Evolutionary conservation across 2,113 vertebrate species (phyloP).

Genomic region (Pomatostomus ruficeps): DNA sequence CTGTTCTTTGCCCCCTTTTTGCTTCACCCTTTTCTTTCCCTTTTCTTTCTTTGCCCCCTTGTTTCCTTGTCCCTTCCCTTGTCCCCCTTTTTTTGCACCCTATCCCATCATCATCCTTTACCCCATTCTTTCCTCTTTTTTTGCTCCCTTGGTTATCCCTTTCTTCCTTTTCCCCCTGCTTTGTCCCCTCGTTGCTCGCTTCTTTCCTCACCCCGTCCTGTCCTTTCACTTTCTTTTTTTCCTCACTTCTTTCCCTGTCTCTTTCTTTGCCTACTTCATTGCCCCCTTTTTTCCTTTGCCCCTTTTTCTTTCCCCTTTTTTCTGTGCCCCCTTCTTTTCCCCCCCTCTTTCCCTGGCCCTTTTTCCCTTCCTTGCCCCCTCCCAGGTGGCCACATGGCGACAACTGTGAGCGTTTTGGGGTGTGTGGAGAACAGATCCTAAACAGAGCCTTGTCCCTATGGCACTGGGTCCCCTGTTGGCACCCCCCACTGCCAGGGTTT

Average conservation of each 20-base stretch:
- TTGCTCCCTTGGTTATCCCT: background rate
- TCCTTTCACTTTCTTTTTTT: background rate
- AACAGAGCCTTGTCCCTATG: accelerated
- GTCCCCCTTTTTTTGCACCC: background rate
- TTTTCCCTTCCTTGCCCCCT: too few relatives aligned
- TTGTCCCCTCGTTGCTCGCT: background rate
- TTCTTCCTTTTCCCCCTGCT: background rate
- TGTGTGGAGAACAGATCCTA: background rate
- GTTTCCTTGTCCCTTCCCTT: background rate
- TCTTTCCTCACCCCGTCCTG: background rate
- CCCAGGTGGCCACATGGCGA: background rate
- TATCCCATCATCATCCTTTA: background rate
- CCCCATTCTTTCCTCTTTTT: background rate
- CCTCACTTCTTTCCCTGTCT: background rate
- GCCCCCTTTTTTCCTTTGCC: background rate
- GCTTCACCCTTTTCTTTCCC: background rate
- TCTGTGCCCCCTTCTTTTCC: background rate
- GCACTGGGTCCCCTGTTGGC: background rate
- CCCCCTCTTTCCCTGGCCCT: background rate
- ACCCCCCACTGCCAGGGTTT: background rate
- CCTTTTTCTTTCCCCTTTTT: background rate
- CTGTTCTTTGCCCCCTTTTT: background rate
- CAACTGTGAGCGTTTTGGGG: background rate
- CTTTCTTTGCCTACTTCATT: too few relatives aligned
- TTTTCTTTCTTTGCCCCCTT: background rate